phyloP scores from a whole-genome alignment of 2,113 vertebrate species.

The Planiliza haematocheilus region DNA sequence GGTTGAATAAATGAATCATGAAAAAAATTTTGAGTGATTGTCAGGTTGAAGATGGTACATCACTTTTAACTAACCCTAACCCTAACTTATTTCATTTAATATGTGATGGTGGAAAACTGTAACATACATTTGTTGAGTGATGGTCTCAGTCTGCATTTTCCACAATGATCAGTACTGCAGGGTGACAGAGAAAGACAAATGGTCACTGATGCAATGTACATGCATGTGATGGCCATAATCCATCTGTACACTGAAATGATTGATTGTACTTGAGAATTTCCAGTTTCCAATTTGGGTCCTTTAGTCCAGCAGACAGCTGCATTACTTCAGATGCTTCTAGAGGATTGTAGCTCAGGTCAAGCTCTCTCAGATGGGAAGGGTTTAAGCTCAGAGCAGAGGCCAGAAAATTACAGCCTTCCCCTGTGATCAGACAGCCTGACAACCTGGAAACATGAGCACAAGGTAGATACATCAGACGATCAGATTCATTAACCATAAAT shows the following conservation, averaged over 20 bases:
- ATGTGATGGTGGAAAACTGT: background rate
- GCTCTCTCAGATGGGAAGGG: conserved; percentile 44
- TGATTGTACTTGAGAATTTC: conserved; percentile 42
- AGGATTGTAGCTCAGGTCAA: conserved; percentile 61
- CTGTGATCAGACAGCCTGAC: conserved; percentile 43
- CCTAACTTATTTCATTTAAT: no score
- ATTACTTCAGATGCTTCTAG: conserved; percentile 30
- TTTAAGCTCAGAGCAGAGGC: conserved; percentile 34
- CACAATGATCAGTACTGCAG: conserved; percentile 45
- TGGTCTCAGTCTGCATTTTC: conserved; percentile 12
- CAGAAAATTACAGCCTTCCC: conserved; percentile 27
- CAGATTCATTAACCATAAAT: no score
- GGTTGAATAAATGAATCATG: no score
- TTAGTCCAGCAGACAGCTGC: background rate
- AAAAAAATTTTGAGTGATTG: no score
- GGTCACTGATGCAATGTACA: background rate
- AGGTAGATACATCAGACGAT: no score
- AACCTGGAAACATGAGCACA: conserved; percentile 26
- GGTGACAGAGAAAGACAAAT: background rate
- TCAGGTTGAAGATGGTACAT: no score
- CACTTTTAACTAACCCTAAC: no score
- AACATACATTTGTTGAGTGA: conserved; percentile 47
- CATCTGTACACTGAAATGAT: background rate
- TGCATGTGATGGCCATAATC: background rate
- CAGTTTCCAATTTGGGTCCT: conserved; percentile 29